Evolutionary conservation across 2,797 vertebrate species (phyloP), one percentile per base, ranked within the genome.

Genomic region (Yasuhikotakia modesta): DNA sequence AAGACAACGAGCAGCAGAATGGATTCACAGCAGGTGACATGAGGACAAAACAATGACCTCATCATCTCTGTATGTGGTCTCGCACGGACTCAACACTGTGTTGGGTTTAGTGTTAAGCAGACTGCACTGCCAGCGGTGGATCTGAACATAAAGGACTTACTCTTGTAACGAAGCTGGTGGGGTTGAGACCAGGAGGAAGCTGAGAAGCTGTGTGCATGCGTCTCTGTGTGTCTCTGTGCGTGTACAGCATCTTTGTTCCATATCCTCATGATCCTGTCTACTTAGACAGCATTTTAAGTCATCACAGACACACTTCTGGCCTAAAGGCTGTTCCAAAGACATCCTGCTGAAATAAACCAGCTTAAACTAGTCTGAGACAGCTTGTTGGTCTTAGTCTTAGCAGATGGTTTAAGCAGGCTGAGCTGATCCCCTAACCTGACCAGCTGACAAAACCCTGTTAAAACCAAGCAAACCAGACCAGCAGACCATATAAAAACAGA

Each of bases 141-240:
- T 39, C 50, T 70, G 57, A 64, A 45, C 52, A 39, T 22, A 57
- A 75, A 46, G 43, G 55, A 57, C 95, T 90, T 88, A 98, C 97
- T 93, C 96, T 96, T 85, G 95, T 92, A 58, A 98, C 93, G 67
- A 95, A 93, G 88, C 91, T 91, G 87, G 97, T 91, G 82, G 94
- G 86, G 76, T 96, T 93, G 86, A 91, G 89, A 82, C 90, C 91
- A 81, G 93, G 89, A 19, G 92, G 90, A 3, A 96, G 89, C 71
- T 78, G 85, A 84, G 88, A 93, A 16, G 19, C 83, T n/a, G n/a
- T n/a, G n/a, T n/a, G 30, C 30, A 5, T 46, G 45, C 13, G 61
- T 64, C n/a, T n/a, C n/a, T n/a, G 30, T 65, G 63, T 39, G 63
- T 39, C n/a, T n/a, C n/a, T n/a, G 30, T 17, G 39, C 19, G 39